Percentiles rank a stretch among this genome's conserved stretches.
Conservation (phyloP, 2,113 vertebrate genomes). For the Hemibagrus wyckioides region DNA sequence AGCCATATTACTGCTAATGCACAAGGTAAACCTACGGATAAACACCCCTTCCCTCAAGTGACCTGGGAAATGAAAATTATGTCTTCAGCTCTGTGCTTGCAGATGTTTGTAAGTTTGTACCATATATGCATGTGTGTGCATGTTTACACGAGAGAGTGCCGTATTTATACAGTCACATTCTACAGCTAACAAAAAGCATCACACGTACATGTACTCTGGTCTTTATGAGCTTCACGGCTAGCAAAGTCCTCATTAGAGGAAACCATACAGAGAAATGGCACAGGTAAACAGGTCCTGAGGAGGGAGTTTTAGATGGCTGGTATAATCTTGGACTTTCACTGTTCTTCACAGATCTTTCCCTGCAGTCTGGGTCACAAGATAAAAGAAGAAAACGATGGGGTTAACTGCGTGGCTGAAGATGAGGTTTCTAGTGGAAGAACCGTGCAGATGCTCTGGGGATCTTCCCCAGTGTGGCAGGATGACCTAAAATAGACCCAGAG, state of each 20-base stretch:
- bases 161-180: neutral
- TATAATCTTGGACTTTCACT: neutral
- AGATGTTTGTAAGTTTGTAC: neutral
- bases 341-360: slow-evolving; percentile 21
- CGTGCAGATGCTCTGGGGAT: neutral
- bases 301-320: slow-evolving; percentile 20
- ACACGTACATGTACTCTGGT: neutral
- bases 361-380: slow-evolving; percentile 6
- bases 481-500: slow-evolving; percentile 9
- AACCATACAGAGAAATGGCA: slow-evolving; percentile 13
- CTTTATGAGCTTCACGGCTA: slow-evolving; percentile 17
- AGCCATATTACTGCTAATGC: neutral
- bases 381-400: slow-evolving; percentile 26
- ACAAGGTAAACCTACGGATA: neutral
- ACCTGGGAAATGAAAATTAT: neutral
- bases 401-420: slow-evolving; percentile 54
- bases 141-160: neutral
- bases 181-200: neutral
- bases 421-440: slow-evolving; percentile 16
- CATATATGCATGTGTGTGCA: neutral
- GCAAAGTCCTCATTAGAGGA: neutral
- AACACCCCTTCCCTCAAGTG: neutral
- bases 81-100: neutral
- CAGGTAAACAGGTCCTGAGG: slow-evolving; percentile 19
- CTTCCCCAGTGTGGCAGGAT: neutral